Evolutionary conservation across 1,140 invertebrate genomes (phyloP).

Genomic region (Oryzaephilus surinamensis): DNA sequence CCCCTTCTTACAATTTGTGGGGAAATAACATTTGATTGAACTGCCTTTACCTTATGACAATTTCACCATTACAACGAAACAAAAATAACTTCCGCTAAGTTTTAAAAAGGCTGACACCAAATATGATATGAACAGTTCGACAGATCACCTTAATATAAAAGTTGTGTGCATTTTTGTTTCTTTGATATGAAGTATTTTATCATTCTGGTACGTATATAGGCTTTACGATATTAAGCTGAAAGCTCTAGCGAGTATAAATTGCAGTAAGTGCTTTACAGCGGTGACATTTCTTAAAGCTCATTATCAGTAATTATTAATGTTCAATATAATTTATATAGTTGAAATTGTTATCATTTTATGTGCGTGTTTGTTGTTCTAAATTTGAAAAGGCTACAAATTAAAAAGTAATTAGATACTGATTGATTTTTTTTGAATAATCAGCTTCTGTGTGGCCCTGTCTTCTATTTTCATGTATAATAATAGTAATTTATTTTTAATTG

Average conservation of each 20-base stretch:
- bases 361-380: too few species aligned
- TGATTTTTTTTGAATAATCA: too few species aligned
- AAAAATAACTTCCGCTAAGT: slow-evolving; percentile 22
- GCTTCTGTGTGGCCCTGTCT: too few species aligned
- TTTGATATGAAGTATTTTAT: slow-evolving; percentile 4
- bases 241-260: not conserved
- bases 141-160: too few species aligned
- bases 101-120: slow-evolving; percentile 24
- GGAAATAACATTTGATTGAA: slow-evolving; percentile 19
- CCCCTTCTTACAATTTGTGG: slow-evolving; percentile 13
- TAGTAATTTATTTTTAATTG: too few species aligned
- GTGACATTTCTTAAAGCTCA: not conserved
- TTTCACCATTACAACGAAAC: slow-evolving; percentile 7
- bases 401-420: too few species aligned
- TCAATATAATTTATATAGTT: too few species aligned
- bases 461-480: too few species aligned
- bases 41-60: slow-evolving; percentile 7
- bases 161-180: too few species aligned
- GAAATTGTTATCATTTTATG: too few species aligned
- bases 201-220: slow-evolving; percentile 1
- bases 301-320: too few species aligned
- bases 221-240: not conserved
- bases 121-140: slow-evolving; percentile 20
- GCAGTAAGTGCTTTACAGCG: not conserved
- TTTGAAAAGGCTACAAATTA: too few species aligned